Evolutionary conservation across 2,888 invertebrate species (phyloP).

Genomic region (Papilio demoleus): DNA sequence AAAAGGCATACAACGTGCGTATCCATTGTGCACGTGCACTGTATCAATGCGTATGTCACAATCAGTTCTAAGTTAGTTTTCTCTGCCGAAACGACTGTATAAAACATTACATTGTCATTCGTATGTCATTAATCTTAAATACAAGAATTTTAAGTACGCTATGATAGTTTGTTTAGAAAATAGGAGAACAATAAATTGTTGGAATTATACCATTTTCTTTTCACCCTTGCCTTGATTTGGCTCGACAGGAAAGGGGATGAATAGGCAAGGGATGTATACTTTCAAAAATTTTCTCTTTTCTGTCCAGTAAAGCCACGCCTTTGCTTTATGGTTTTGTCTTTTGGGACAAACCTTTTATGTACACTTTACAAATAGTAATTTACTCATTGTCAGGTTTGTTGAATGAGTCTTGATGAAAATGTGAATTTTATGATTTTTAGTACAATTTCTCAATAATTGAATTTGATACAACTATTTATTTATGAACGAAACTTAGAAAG

Average conservation of each 20-base stretch:
- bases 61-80: no score
- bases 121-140: no score
- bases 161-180: neutral
- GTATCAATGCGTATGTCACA: no score
- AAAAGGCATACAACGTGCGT: constrained; percentile 19
- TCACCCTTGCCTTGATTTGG: neutral
- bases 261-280: neutral
- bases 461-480: constrained; percentile 24
- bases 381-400: no score
- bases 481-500: constrained; percentile 42
- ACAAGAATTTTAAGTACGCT: neutral
- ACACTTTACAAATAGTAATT: neutral
- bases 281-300: neutral
- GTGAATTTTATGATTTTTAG: no score
- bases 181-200: neutral
- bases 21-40: constrained; percentile 36
- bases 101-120: neutral
- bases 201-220: neutral
- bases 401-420: no score
- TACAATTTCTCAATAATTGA: neutral
- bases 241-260: neutral
- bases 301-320: neutral
- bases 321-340: neutral
- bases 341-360: neutral
- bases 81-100: neutral